Conservation (phyloP, 2,797 vertebrate genomes). For the Protosalanx chinensis region DNA sequence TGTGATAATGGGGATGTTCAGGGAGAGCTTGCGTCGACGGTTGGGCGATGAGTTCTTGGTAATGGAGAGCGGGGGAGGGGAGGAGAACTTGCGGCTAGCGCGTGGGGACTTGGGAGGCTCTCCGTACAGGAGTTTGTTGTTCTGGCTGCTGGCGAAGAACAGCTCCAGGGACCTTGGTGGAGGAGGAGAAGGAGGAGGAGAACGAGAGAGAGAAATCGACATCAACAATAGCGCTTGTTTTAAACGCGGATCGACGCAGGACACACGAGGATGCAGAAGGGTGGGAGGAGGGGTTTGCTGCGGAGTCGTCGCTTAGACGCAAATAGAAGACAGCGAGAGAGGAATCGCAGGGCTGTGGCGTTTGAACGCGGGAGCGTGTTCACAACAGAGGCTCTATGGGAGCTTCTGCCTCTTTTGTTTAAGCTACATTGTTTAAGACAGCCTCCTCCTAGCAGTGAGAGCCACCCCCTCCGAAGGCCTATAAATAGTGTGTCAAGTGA, state of each 20-base stretch:
- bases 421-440: slow-evolving; percentile 75
- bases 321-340: background rate
- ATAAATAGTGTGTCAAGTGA: slow-evolving; percentile 81
- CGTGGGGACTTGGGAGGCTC: slow-evolving; percentile 93
- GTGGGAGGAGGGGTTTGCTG: slow-evolving; percentile 14
- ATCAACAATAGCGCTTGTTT: slow-evolving; percentile 19
- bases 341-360: slow-evolving; percentile 17
- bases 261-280: background rate
- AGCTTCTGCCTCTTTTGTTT: slow-evolving; percentile 69
- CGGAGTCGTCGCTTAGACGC: background rate
- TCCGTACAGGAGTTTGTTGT: slow-evolving; percentile 90
- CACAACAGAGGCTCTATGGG: slow-evolving; percentile 50
- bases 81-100: slow-evolving; percentile 93
- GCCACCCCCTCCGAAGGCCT: slow-evolving; percentile 73
- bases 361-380: slow-evolving; percentile 46
- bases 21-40: slow-evolving; percentile 91
- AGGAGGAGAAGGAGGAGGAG: background rate
- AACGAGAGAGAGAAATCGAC: background rate
- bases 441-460: slow-evolving; percentile 74
- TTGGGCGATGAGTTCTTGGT: slow-evolving; percentile 87
- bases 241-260: background rate
- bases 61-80: slow-evolving; percentile 88
- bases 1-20: slow-evolving; percentile 97
- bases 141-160: slow-evolving; percentile 92
- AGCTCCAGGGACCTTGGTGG: slow-evolving; percentile 86